Evolutionary conservation across 2,888 invertebrate species (phyloP), one percentile per base, ranked within the genome.

Genomic region (Trisateles emortualis): DNA sequence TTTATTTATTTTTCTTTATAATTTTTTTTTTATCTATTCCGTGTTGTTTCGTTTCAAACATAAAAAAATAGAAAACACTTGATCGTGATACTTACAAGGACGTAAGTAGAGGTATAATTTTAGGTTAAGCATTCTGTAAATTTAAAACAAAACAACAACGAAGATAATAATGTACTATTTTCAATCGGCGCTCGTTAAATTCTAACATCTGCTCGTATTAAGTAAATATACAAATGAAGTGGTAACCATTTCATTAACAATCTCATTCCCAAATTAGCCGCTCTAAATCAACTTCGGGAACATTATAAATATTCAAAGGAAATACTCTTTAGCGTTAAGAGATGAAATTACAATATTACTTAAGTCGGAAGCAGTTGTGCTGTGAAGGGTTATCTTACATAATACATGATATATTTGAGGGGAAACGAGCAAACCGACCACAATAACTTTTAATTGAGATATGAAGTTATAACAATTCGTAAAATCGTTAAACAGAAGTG

Each of bases 271-370:
- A 54, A 73, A 64, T 63, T 69, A 66, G 61, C 57, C 56, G 49
- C 64, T 61, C 42, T 69, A 68, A 67, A 67, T 69, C 68, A 70
- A 71, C 64, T 71, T 74, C 52, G 55, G 54, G 43, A 64, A 55
- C 58, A 67, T 67, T 67, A 67, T 68, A 74, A 69, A 75, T 70
- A 72, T 72, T 72, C 66, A 72, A 60, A 61, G 35, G 48, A 50
- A 49, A 63, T 56, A 2, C 58, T 68, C 55, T 62, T 60, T 51
- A 45, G 38, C 64, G 48, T 64, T 58, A 56, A 52, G 33, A 43
- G 53, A 59, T 68, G 22, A 13, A 60, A 61, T 59, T 17, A 49
- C 48, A 40, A 59, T 59, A 45, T 57, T 38, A 11, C 17, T 43
- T 1, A 51, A 29, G 35, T 38, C 43, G 52, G 39, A 33, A 47